A percentile compares a stretch with the other conserved stretches of the same genome.
Evolutionary conservation across 2,888 invertebrate species (phyloP).

Genomic region (Sarcophaga variegata): DNA sequence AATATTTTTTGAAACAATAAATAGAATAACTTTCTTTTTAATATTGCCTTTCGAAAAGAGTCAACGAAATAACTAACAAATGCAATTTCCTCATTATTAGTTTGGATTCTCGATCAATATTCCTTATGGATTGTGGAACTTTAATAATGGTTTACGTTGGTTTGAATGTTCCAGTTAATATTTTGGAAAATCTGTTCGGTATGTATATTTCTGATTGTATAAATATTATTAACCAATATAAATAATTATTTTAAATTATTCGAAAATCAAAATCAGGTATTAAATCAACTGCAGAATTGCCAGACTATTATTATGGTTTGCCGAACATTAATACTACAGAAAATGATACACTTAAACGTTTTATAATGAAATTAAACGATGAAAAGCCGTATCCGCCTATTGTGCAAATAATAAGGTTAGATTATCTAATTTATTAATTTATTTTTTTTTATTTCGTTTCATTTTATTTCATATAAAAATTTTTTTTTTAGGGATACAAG

Average conservation of each 20-base stretch:
- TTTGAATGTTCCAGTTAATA: constrained; percentile 88
- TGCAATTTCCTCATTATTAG: constrained; percentile 76
- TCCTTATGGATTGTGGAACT: constrained; percentile 94
- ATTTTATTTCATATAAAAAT: background rate
- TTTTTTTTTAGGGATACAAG: constrained; percentile 91
- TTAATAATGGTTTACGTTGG: constrained; percentile 92
- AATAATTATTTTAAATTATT: no score
- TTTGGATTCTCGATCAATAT: constrained; percentile 93
- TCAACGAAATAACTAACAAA: background rate
- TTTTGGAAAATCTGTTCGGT: constrained; percentile 88
- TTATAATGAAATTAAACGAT: constrained; percentile 92
- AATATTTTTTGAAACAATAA: no score
- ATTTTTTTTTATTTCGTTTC: background rate
- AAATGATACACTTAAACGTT: constrained; percentile 89
- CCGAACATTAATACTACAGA: constrained; percentile 90
- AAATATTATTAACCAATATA: background rate
- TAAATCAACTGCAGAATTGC: constrained; percentile 87
- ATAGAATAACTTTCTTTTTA: no score
- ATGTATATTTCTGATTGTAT: constrained; percentile 52
- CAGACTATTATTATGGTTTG: constrained; percentile 89
- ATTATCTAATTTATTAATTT: background rate
- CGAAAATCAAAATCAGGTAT: constrained; percentile 83
- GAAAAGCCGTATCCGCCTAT: constrained; percentile 91
- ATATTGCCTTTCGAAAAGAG: no score
- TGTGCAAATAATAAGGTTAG: constrained; percentile 90